phyloP scores from a whole-genome alignment of 2,113 vertebrate species.

The Ariopsis seemanni region DNA sequence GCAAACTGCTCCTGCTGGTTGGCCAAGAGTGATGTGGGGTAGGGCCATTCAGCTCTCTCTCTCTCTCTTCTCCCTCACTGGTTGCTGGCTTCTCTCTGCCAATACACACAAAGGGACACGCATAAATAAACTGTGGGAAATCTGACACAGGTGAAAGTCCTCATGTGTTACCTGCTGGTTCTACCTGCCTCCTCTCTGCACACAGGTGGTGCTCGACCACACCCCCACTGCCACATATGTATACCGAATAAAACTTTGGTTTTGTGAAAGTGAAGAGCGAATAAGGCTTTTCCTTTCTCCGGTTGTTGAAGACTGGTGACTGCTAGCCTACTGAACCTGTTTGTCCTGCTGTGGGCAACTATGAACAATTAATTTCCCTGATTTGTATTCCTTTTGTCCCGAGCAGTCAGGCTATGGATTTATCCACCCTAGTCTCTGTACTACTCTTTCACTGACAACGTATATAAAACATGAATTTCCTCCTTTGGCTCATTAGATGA shows the following conservation, averaged over 20 bases:
- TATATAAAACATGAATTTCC: neutral
- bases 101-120: too few relatives aligned
- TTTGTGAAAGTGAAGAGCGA: neutral
- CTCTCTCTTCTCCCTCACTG: too few relatives aligned
- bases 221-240: too few relatives aligned
- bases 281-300: neutral
- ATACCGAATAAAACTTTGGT: neutral
- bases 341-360: neutral
- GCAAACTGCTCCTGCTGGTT: too few relatives aligned
- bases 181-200: too few relatives aligned
- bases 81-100: too few relatives aligned
- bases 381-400: neutral
- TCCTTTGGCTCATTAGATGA: neutral
- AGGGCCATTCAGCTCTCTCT: too few relatives aligned
- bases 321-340: neutral
- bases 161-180: too few relatives aligned
- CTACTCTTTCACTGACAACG: neutral
- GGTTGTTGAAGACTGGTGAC: neutral
- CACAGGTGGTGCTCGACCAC: too few relatives aligned
- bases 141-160: too few relatives aligned
- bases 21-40: too few relatives aligned
- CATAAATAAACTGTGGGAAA: too few relatives aligned
- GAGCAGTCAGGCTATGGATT: neutral
- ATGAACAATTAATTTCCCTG: neutral
- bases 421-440: neutral